phyloP scores from a whole-genome alignment of 2,113 vertebrate species.

The Uropsilus gracilis region DNA sequence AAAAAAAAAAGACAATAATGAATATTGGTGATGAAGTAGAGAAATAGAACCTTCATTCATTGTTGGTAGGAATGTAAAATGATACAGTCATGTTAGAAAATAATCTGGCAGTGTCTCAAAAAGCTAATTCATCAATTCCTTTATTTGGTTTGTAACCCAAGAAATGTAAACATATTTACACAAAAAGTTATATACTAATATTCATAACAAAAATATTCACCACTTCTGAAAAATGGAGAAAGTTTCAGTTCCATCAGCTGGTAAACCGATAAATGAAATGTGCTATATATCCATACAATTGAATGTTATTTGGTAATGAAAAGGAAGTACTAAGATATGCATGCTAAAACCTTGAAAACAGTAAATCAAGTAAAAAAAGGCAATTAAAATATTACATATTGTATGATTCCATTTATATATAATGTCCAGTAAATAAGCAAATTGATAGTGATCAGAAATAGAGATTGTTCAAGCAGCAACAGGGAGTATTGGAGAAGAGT shows the following conservation, averaged over 20 bases:
- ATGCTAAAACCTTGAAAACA: not conserved
- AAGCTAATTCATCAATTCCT: not conserved
- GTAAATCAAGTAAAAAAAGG: not conserved
- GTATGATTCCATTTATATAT: too few relatives aligned
- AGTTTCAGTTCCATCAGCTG: not conserved
- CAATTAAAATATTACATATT: too few relatives aligned
- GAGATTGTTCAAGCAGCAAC: too few relatives aligned
- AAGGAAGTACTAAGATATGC: not conserved
- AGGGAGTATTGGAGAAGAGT: too few relatives aligned
- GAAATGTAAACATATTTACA: constrained; percentile 7
- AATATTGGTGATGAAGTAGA: not conserved
- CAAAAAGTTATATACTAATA: not conserved
- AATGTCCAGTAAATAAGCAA: too few relatives aligned
- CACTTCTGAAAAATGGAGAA: not conserved
- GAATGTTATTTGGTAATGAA: too few relatives aligned
- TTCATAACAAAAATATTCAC: not conserved
- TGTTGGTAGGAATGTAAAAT: not conserved
- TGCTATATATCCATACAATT: not conserved
- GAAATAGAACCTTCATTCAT: not conserved
- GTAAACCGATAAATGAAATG: constrained; percentile 3
- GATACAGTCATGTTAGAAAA: constrained; percentile 49
- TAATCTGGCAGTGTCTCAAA: not conserved
- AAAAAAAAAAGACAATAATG: constrained; percentile 4
- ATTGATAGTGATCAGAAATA: too few relatives aligned
- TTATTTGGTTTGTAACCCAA: constrained; percentile 2